Evolutionary conservation across 2,113 vertebrate genomes (phyloP).

Genomic region (Pseudorectes ferrugineus): DNA sequence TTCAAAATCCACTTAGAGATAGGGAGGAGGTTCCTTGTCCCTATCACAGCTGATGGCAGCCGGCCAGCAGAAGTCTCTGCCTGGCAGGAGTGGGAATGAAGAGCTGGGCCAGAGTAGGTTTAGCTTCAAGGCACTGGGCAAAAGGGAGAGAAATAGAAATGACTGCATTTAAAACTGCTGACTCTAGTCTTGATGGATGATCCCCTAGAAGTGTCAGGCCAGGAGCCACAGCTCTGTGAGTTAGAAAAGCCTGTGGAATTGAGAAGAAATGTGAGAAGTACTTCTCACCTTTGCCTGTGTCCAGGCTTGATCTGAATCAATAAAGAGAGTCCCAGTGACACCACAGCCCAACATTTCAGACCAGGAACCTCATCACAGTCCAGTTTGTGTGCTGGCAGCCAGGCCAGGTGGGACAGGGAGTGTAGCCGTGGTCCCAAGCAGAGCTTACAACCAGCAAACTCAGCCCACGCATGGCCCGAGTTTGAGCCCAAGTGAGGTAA

Average conservation of each 20-base stretch:
- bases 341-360: neutral
- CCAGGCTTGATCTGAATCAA: neutral
- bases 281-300: neutral
- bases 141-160: neutral
- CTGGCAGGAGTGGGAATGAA: neutral
- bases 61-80: neutral
- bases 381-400: neutral
- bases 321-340: neutral
- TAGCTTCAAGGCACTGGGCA: neutral
- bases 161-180: neutral
- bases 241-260: neutral
- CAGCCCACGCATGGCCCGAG: neutral
- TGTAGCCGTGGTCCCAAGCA: neutral
- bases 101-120: neutral
- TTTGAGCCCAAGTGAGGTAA: neutral
- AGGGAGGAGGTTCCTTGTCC: conserved; percentile 17
- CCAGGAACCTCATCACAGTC: accelerated
- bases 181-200: neutral
- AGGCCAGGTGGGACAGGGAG: neutral
- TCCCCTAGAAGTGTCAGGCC: neutral
- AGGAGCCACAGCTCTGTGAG: neutral
- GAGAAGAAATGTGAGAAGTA: neutral
- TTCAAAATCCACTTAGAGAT: conserved; percentile 18
- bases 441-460: neutral
- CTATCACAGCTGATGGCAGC: neutral